These are phyloP conservation scores for Hylaeus anthracinus DNA, from an alignment of 1,140 invertebrate species.

Conservation along the genomic window DNA sequence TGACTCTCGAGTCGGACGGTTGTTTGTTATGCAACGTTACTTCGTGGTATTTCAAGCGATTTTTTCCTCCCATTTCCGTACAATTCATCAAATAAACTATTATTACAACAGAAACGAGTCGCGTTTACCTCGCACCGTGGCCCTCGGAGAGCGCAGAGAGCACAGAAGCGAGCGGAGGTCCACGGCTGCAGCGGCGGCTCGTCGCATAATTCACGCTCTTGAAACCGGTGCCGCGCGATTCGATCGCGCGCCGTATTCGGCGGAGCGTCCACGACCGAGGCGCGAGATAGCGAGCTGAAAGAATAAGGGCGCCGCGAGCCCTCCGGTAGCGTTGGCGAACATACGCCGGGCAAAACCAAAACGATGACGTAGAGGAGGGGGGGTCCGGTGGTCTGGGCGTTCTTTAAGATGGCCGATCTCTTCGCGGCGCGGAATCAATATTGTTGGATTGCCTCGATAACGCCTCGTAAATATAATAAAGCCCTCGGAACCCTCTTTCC, in stretches of 20 bases:
- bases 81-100: no score
- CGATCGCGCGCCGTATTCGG: slow-evolving; percentile 36
- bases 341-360: neutral
- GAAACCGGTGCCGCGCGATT: slow-evolving; percentile 20
- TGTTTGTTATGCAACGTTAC: no score
- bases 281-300: slow-evolving; percentile 13
- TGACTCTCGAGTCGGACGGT: no score
- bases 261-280: neutral
- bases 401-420: slow-evolving; percentile 64
- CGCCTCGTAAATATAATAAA: slow-evolving; percentile 79
- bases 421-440: slow-evolving; percentile 75
- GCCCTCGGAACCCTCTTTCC: slow-evolving; percentile 55
- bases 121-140: no score
- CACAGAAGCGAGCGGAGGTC: neutral
- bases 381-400: slow-evolving; percentile 46
- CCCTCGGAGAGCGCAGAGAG: no score
- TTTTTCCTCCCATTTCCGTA: no score
- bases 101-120: no score
- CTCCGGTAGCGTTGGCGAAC: slow-evolving; percentile 57
- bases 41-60: no score
- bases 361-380: no score
- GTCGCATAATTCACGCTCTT: slow-evolving; percentile 36
- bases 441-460: slow-evolving; percentile 77
- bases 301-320: slow-evolving; percentile 47
- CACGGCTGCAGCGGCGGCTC: no score